Evolutionary conservation across 35 echinoderm and acorn worm species (phyloP), one percentile per base, ranked within the genome.

Genomic region (Holothuria glaberrima): DNA sequence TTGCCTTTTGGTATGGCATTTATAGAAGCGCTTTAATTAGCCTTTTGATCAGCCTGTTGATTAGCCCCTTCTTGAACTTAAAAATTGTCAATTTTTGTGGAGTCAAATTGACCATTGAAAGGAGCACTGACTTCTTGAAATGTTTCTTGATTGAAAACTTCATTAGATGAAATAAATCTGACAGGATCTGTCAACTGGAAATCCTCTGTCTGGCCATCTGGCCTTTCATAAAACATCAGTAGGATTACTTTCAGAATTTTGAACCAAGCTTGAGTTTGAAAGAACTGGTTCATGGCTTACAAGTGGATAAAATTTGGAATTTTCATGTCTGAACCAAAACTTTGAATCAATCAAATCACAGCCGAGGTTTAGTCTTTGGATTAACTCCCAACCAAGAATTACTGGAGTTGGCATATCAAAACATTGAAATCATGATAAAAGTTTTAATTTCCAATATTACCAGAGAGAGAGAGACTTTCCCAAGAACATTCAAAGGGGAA

Each of bases 1-100:
- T n/a, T n/a, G n/a, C n/a, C n/a, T n/a, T n/a, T n/a, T n/a, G n/a
- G n/a, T n/a, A n/a, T n/a, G n/a, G n/a, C n/a, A n/a, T n/a, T n/a
- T n/a, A n/a, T n/a, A n/a, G n/a, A n/a, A n/a, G n/a, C n/a, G n/a
- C n/a, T n/a, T n/a, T n/a, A n/a, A n/a, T n/a, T 46, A 10, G 44
- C 44, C 4, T 46, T 46, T 46, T 46, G 4, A 46, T 24, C 17
- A 33, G 71, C 33, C 6, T 75, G 17, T 75, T 75, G 6, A 20
- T 75, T 2, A 75, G 71, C 6, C 71, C 6, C 71, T 75, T 75
- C 71, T 25, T 75, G n/a, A n/a, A n/a, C n/a, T n/a, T n/a, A n/a
- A n/a, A n/a, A n/a, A n/a, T n/a, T n/a, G n/a, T n/a, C n/a, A 75
- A 31, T 45, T 32, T 32, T 36, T 6, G 28, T 12, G 26, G 28